Evolutionary conservation across 1,140 invertebrate genomes (phyloP).

Genomic region (Bradysia coprophila): DNA sequence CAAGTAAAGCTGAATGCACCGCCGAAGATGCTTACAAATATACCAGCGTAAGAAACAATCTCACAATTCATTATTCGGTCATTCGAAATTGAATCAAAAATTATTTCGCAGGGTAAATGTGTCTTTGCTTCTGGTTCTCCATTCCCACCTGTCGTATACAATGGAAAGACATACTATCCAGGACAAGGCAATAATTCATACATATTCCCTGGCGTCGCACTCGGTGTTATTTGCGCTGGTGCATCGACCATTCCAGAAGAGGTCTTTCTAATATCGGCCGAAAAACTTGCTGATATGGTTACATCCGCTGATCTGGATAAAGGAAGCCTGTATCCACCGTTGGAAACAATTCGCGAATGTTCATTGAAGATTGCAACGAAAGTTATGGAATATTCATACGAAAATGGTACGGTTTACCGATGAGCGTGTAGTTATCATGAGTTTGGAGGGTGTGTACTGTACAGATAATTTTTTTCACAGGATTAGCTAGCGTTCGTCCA

Average conservation of each 20-base stretch:
- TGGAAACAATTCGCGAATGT: conserved; percentile 71
- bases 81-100: background rate
- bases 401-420: conserved; percentile 43
- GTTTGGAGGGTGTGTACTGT: too few relatives aligned
- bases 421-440: background rate
- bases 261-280: conserved; percentile 73
- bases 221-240: conserved; percentile 66
- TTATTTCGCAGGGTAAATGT: conserved; percentile 21
- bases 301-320: conserved; percentile 58
- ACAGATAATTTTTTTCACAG: conserved; percentile 36
- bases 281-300: conserved; percentile 68
- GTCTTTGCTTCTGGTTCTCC: conserved; percentile 90
- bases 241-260: conserved; percentile 75
- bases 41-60: conserved; percentile 44
- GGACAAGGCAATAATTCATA: conserved; percentile 96
- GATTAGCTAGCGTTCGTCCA: conserved; percentile 53
- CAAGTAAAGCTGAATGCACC: conserved; percentile 92
- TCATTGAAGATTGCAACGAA: conserved; percentile 74
- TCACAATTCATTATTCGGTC: background rate
- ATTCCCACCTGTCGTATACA: conserved; percentile 60
- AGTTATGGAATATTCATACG: conserved; percentile 78
- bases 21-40: conserved; percentile 77
- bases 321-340: conserved; percentile 89
- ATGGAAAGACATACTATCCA: conserved; percentile 60
- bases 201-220: conserved; percentile 86